These are phyloP conservation scores for Cheilosia urbana DNA, from an alignment of 2,888 invertebrate genomes.

Conservation along the genomic window DNA sequence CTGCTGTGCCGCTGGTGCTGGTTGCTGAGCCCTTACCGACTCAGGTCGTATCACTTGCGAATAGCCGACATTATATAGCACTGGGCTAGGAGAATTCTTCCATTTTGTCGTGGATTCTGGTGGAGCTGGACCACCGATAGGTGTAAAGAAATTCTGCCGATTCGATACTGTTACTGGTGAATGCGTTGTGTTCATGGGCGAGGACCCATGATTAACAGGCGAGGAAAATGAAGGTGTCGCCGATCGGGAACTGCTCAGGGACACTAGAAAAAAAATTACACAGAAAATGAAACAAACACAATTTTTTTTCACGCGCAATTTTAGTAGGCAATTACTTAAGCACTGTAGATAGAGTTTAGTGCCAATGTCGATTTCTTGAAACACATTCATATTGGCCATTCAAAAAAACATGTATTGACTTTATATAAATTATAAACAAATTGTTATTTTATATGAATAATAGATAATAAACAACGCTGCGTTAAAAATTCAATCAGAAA, in stretches of 20 bases:
- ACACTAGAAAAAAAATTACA: conserved; percentile 86
- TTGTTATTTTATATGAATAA: not conserved
- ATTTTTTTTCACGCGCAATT: not conserved
- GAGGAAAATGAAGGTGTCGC: conserved; percentile 95
- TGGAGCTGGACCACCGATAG: conserved; percentile 86
- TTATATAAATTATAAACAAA: conserved; percentile 77
- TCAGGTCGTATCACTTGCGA: conserved; percentile 81
- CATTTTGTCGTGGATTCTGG: conserved; percentile 79
- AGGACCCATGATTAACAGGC: conserved; percentile 88
- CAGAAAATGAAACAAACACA: conserved; percentile 31
- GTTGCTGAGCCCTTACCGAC: conserved; percentile 79
- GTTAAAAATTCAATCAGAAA: conserved; percentile 26
- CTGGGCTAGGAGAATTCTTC: conserved; percentile 83
- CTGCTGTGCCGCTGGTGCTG: conserved; percentile 30
- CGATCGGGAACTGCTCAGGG: conserved; percentile 95
- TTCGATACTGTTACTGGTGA: conserved; percentile 89
- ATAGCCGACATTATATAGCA: conserved; percentile 81
- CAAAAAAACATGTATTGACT: conserved; percentile 74
- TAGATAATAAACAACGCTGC: conserved; percentile 23
- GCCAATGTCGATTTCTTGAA: conserved; percentile 81
- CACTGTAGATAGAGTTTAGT: conserved; percentile 83
- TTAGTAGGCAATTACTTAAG: conserved; percentile 79
- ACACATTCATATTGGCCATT: conserved; percentile 79
- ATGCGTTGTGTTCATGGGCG: conserved; percentile 87
- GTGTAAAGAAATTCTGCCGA: conserved; percentile 95